Base-by-base conservation (phyloP, 2,113 vertebrate species). In the Nerophis lumbriciformis region DNA sequence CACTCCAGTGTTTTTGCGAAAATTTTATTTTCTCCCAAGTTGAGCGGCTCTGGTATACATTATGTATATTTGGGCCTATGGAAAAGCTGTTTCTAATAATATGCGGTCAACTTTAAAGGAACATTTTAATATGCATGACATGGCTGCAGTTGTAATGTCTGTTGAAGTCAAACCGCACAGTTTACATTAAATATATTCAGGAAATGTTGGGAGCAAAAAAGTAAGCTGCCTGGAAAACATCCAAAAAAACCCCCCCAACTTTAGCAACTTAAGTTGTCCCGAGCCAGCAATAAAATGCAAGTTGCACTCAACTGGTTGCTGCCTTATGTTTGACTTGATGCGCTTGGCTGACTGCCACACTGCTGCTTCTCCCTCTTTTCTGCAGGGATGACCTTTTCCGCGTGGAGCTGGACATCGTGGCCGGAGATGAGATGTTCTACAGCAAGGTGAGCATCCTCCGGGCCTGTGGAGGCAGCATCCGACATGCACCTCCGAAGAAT, bases 321-420 rank as follows among this genome's bases (percentile, higher is more conserved):
- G 14, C 15, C 14, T 39, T 39, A 39, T 39, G 15, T n/a, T 56
- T 39, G 13, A 51, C 60, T 49, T 49, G 62, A 63, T 53, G 68
- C 52, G 61, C 54, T 66, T 72, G 53, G 57, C 61, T 63, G 54
- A 63, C 50, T 42, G 16, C 68, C 48, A 44, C 61, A 73, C 49
- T 50, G 11, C 59, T 8, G 45, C 21, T 48, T 36, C 66, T 39
- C 64, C 47, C 48, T 8, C 53, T 48, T 65, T 36, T 77, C 65
- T 51, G 7, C 85, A 98, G 96, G 85, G 95, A 98, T 89, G 92
- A 93, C 61, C 85, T 98, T 65, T 98, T 93, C 83, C 90, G 94
- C 0, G 89, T 98, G 73, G 94, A 94, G 79, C 72, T 98, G 90
- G 95, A 98, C 73, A 91, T 91, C 8, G 76, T 88, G 13, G 79